Evolutionary conservation across 2,888 invertebrate species (phyloP), one percentile per base, ranked within the genome.

Genomic region (Mallateleia sp.): DNA sequence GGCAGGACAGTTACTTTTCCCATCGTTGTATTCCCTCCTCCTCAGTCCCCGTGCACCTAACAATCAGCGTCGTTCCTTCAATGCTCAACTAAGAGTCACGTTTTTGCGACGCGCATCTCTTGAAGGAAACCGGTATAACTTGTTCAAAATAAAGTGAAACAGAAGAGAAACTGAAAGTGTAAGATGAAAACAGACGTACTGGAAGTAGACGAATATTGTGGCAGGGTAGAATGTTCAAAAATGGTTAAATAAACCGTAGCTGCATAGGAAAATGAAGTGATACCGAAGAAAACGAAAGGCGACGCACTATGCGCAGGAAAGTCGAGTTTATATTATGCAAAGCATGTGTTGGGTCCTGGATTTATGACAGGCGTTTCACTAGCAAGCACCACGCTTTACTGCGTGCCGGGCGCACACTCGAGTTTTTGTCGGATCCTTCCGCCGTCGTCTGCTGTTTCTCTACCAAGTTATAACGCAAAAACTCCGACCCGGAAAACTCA

Each of bases 271-370:
- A 77, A 90, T 77, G 78, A 89, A 77, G 64, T 77, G 60, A 52
- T 47, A 71, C 58, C 60, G 85, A 82, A 77, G 89, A 81, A 82
- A 85, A 71, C 79, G 85, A 87, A 89, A 90, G 62, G 87, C 88
- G 87, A 84, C 74, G 90, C 78, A 80, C 77, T 82, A 77, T 74
- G 81, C 69, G 74, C 77, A 85, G 88, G 87, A 90, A 90, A 91
- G 87, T 91, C 91, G 89, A 93, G 93, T 93, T 94, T 94, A 94
- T 93, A 94, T 94, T 94, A 94, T 94, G 94, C 94, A 94, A 94
- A 94, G 93, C 94, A 93, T 94, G 93, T 93, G 94, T 93, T 93
- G 92, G 93, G 90, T 87, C 69, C 81, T 91, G 90, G 92, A 94
- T 94, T 94, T 94, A 94, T 94, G 92, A 92, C 88, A 90, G 90